phyloP scores from a whole-genome alignment of 2,113 vertebrate genomes.

The Psilopsiagon aurifrons region DNA sequence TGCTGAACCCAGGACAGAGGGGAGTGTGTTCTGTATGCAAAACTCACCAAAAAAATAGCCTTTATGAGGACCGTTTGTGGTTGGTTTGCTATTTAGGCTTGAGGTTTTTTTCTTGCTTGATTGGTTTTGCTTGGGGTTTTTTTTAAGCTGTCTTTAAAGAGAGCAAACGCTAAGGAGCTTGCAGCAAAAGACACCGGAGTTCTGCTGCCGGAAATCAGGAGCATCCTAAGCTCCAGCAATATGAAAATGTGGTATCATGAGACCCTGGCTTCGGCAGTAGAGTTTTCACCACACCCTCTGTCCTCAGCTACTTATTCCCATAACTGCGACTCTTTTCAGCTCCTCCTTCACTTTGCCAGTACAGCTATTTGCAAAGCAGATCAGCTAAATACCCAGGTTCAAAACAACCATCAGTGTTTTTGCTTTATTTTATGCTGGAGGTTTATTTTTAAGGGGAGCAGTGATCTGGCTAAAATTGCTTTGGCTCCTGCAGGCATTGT shows the following conservation, averaged over 20 bases:
- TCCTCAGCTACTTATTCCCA: background rate
- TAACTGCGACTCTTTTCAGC: background rate
- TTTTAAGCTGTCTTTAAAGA: background rate
- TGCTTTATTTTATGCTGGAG: background rate
- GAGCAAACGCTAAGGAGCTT: background rate
- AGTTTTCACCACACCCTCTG: background rate
- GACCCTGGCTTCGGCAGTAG: background rate
- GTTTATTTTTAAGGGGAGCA: background rate
- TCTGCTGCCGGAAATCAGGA: background rate
- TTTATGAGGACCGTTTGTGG: background rate
- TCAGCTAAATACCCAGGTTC: background rate
- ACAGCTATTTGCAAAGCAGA: background rate
- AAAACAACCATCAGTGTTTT: background rate
- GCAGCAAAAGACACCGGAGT: background rate
- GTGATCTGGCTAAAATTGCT: background rate
- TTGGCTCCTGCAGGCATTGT: background rate
- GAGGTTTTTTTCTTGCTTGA: fast-evolving
- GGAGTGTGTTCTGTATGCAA: background rate
- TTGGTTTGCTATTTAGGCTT: background rate
- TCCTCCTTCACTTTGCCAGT: background rate
- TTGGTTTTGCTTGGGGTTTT: background rate
- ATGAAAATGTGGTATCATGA: background rate
- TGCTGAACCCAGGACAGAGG: background rate
- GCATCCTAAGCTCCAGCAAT: background rate
- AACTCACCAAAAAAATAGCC: background rate